phyloP scores from a whole-genome alignment of 2,113 vertebrate species.

The Rafetus swinhoei region DNA sequence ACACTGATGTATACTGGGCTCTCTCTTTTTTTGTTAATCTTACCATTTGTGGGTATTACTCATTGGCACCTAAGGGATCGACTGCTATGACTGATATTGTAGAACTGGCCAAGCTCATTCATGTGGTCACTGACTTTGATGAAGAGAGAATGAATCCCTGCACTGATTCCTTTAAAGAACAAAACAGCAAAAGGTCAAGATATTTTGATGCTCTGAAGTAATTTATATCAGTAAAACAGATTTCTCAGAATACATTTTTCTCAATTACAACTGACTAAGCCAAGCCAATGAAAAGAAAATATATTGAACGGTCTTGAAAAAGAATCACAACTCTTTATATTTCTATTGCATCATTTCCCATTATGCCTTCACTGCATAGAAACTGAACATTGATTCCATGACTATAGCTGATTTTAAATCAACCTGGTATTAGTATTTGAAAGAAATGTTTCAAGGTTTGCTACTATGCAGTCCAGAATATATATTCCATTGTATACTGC shows the following conservation, averaged over 20 bases:
- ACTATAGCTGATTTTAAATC: not conserved
- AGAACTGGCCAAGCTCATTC: not conserved
- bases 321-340: not conserved
- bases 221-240: not conserved
- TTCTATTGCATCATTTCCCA: not conserved
- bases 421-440: not conserved
- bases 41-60: not conserved
- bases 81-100: not conserved
- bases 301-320: not conserved
- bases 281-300: not conserved
- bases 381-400: not conserved
- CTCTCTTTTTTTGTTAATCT: not conserved
- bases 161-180: conserved; percentile 34
- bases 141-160: conserved; percentile 29
- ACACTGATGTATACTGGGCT: not conserved
- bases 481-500: not conserved
- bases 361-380: not conserved
- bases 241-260: conserved; percentile 11
- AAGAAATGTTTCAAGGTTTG: not conserved
- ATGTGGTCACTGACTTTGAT: conserved; percentile 1
- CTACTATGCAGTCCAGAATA: not conserved
- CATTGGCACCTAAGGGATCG: not conserved
- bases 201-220: not conserved
- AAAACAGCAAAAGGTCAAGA: not conserved
- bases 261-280: not conserved